A percentile compares a stretch with the other conserved stretches of the same genome.
phyloP scores from a whole-genome alignment of 2,113 vertebrate genomes.

The Heterotis niloticus region DNA sequence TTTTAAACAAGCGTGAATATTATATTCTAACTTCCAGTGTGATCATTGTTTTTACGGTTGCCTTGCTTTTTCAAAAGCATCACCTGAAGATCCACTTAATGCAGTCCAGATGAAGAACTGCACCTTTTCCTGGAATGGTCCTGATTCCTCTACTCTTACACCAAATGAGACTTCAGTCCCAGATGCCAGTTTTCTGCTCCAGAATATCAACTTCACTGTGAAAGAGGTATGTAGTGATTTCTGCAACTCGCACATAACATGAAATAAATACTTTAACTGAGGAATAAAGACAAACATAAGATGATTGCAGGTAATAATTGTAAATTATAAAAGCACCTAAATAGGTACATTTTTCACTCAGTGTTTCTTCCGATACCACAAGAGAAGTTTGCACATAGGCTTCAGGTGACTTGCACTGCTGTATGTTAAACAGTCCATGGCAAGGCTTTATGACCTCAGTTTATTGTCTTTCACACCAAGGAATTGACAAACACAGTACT shows the following conservation, averaged over 20 bases:
- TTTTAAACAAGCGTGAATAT: too few relatives aligned
- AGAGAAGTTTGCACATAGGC: too few relatives aligned
- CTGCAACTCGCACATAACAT: neutral
- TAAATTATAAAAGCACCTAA: neutral
- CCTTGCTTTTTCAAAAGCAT: constrained; percentile 40
- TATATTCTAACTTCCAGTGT: neutral
- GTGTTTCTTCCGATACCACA: neutral
- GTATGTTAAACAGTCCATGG: too few relatives aligned
- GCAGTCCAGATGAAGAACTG: constrained; percentile 69
- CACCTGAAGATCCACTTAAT: constrained; percentile 53
- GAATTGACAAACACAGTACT: too few relatives aligned
- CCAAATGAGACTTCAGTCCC: constrained; percentile 12
- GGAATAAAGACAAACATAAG: neutral
- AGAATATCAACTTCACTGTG: constrained; percentile 69
- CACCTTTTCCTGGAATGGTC: constrained; percentile 75
- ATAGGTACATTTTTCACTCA: neutral
- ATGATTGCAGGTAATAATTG: neutral
- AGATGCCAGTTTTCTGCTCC: constrained; percentile 62
- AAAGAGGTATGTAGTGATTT: constrained; percentile 62
- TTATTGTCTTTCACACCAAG: too few relatives aligned
- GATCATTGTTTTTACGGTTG: neutral
- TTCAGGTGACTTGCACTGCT: too few relatives aligned
- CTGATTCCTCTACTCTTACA: constrained; percentile 25
- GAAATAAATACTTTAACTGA: neutral
- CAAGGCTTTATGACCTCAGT: too few relatives aligned